Conservation (phyloP, 2,113 vertebrate species). For the Nansenia antarctica region DNA sequence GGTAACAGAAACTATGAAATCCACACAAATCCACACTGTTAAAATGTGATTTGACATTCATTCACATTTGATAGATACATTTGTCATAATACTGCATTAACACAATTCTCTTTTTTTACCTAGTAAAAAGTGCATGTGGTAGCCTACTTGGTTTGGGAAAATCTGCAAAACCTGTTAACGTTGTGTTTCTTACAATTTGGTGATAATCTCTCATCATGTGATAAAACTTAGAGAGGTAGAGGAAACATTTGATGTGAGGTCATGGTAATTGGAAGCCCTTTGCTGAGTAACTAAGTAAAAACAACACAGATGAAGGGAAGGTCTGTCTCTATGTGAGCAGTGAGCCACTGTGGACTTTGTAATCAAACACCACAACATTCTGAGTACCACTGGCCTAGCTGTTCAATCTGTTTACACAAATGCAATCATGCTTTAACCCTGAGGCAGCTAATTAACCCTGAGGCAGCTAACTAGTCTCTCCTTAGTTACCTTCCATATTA, state of each 20-base stretch:
- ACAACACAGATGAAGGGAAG: background rate
- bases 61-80: too few relatives aligned
- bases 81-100: too few relatives aligned
- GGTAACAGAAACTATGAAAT: too few relatives aligned
- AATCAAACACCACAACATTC: background rate
- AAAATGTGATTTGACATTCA: too few relatives aligned
- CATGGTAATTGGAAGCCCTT: constrained; percentile 2
- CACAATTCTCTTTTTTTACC: too few relatives aligned
- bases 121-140: too few relatives aligned
- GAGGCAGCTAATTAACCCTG: background rate
- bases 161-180: background rate
- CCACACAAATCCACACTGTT: too few relatives aligned
- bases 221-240: background rate
- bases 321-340: background rate
- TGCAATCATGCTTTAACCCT: background rate
- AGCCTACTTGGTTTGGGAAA: too few relatives aligned
- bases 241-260: background rate
- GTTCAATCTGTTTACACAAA: background rate
- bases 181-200: background rate
- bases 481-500: too few relatives aligned
- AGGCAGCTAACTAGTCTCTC: too few relatives aligned
- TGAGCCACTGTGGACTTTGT: background rate
- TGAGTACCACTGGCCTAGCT: background rate
- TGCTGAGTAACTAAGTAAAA: background rate
- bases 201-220: background rate